phyloP scores from a whole-genome alignment of 1,140 invertebrate genomes.

The Plectrocnemia conspersa region DNA sequence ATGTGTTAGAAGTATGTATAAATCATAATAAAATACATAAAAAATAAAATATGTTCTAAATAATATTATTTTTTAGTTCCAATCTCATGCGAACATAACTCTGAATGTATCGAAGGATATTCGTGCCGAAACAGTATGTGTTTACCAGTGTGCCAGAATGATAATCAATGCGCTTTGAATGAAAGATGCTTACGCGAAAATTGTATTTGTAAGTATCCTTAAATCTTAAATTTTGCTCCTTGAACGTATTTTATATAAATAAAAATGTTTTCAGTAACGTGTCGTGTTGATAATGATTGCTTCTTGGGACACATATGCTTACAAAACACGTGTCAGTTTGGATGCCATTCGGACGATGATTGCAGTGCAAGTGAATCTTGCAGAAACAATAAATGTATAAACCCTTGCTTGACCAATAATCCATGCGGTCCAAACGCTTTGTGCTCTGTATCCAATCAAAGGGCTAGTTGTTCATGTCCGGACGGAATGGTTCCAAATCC shows the following conservation, averaged over 20 bases:
- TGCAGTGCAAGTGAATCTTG: constrained; percentile 79
- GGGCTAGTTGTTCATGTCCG: constrained; percentile 75
- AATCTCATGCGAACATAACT: constrained; percentile 63
- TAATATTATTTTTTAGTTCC: constrained; percentile 57
- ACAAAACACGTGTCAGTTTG: constrained; percentile 77
- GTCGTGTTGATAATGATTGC: constrained; percentile 84
- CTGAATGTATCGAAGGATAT: constrained; percentile 65
- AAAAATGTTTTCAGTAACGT: constrained; percentile 62
- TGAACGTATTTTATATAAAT: constrained; percentile 2
- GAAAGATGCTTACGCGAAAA: constrained; percentile 79
- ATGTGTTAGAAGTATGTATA: constrained; percentile 72
- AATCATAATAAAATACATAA: constrained; percentile 5
- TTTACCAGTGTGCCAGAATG: constrained; percentile 64
- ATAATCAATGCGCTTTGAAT: constrained; percentile 84
- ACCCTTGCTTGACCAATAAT: constrained; percentile 65
- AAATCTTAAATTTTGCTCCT: neutral
- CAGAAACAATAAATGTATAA: constrained; percentile 69
- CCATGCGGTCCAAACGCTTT: constrained; percentile 81
- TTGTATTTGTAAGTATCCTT: constrained; percentile 67
- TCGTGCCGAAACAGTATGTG: constrained; percentile 76
- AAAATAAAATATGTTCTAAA: neutral
- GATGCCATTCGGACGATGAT: constrained; percentile 81
- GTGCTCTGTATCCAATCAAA: constrained; percentile 75
- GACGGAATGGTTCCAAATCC: constrained; percentile 77
- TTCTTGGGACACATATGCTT: constrained; percentile 86